Base-by-base conservation (phyloP, 2,888 invertebrate genomes). In the Torymus aiolomorphi region DNA sequence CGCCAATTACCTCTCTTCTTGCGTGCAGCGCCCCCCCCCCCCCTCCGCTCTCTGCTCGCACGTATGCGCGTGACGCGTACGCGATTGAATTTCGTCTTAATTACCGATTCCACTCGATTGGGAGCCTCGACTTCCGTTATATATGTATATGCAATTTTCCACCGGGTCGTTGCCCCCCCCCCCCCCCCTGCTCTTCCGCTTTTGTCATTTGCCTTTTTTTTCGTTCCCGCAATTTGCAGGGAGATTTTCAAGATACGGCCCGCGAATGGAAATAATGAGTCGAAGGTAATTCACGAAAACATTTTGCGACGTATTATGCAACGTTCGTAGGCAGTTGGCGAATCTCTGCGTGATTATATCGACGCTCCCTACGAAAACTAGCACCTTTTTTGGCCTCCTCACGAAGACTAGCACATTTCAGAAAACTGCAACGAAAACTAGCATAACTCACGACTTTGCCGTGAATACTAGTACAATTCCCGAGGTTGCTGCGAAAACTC, bases 61-160 rank as follows among this genome's bases (percentile, higher is more conserved):
- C 16, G 51, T 3, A 67, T n/a, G 49, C 11, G 14, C 49, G 16
- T 59, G 31, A 20, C 24, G 8, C 18, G 13, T 61, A 72, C 65
- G 16, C 24, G 56, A 62, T 52, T 74, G 54, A 57, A 73, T 73
- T 73, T 72, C 62, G 52, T 72, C 62, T 72, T 72, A 72, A 72
- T 72, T 72, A 62, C 16, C n/a, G 49, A 71, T 72, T 65, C 42
- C 18, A 49, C 2, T 52, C 49, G 72, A 62, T 57, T 51, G 54
- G 18, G 31, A 31, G 63, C 13, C 13, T 65, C 16, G 54, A 12
- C 59, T 66, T 59, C 52, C 59, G 57, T 75, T 63, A 69, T 54
- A 16, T 20, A 13, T 8, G 12, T 49, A 10, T 42, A 42, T 42
- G 31, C 31, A 31, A 3, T n/a, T n/a, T n/a, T n/a, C n/a, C n/a